Base-by-base conservation (phyloP, 2,888 invertebrate genomes). In the Podotricha telesiphe region DNA sequence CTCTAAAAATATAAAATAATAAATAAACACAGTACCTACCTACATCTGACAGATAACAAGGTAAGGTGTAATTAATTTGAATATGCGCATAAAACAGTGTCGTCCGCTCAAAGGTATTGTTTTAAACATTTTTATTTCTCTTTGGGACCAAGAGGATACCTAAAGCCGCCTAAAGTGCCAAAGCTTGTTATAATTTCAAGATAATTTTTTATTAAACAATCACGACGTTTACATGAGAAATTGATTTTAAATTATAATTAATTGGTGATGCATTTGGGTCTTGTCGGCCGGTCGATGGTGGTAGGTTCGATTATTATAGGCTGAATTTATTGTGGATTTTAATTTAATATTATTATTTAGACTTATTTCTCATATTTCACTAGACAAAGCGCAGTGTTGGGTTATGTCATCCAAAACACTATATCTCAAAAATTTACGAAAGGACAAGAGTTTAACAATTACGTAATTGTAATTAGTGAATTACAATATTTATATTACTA, bases 21-120 rank as follows among this genome's bases (percentile, higher is more conserved):
- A 48, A 45, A 58, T 55, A 20, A 19, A 47, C 37, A n/a, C 15
- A 8, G 48, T 50, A 48, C 48, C 40, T 40, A 20, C 20, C 63
- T n/a, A 15, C 55, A 55, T 34, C 20, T 47, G 56, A 66, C 65
- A 40, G 65, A 66, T 66, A 58, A 66, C 58, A 66, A 10, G 40
- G 40, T n/a, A 37, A 28, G 40, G 48, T 22, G 48, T 66, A 66
- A 66, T 66, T 66, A 66, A 66, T 66, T 58, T 66, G 48, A 58
- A 66, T 58, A 66, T 58, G 56, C 40, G 40, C 48, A 58, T 58
- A 58, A 66, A 48, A 58, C 48, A 58, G 20, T 59, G 59, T 34
- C 34, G 34, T 62, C 62, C 62, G 13, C 48, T 37, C 62, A 19
- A 11, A 37, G 47, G 62, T 62, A 42, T 59, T 59, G 45, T 59